A percentile compares a stretch with the other conserved stretches of the same genome.
Conservation (phyloP, 2,888 invertebrate genomes). For the Pediacus dermestoides region DNA sequence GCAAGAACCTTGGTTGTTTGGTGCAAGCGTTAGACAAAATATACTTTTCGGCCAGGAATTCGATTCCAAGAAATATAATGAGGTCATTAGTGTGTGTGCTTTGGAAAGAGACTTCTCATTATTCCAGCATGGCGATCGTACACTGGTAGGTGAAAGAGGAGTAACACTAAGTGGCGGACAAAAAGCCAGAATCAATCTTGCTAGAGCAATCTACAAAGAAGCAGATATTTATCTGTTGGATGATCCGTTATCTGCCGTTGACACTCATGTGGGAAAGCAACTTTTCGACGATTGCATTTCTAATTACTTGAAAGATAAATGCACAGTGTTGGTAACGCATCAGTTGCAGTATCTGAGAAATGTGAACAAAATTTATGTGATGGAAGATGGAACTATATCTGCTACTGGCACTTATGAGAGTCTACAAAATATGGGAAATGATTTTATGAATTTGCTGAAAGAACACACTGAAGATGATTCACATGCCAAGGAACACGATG, state of each 20-base stretch:
- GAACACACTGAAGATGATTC: slow-evolving; percentile 37
- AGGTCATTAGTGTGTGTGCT: slow-evolving; percentile 66
- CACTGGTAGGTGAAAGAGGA: slow-evolving; percentile 72
- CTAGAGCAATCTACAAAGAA: slow-evolving; percentile 77
- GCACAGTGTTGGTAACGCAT: slow-evolving; percentile 71
- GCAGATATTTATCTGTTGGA: slow-evolving; percentile 82
- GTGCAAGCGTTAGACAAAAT: slow-evolving; percentile 83
- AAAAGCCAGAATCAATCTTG: slow-evolving; percentile 80
- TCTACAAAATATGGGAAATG: slow-evolving; percentile 64
- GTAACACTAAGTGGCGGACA: slow-evolving; percentile 74
- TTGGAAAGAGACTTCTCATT: slow-evolving; percentile 68
- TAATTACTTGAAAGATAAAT: slow-evolving; percentile 61
- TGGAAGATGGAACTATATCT: slow-evolving; percentile 55
- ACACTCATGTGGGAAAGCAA: slow-evolving; percentile 81
- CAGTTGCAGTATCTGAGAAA: slow-evolving; percentile 63
- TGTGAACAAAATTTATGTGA: slow-evolving; percentile 53
- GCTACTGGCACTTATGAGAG: slow-evolving; percentile 67
- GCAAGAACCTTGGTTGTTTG: slow-evolving; percentile 82
- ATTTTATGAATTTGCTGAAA: slow-evolving; percentile 59
- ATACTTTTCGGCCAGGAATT: slow-evolving; percentile 80
- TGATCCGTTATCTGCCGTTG: slow-evolving; percentile 86
- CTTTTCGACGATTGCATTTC: slow-evolving; percentile 76
- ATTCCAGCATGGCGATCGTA: slow-evolving; percentile 74
- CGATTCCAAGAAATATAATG: slow-evolving; percentile 63
- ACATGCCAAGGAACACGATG: slow-evolving; percentile 34